Percentiles rank a stretch among this genome's conserved stretches.
Evolutionary conservation across 2,888 invertebrate genomes (phyloP).

Genomic region (Chrysolina americana): DNA sequence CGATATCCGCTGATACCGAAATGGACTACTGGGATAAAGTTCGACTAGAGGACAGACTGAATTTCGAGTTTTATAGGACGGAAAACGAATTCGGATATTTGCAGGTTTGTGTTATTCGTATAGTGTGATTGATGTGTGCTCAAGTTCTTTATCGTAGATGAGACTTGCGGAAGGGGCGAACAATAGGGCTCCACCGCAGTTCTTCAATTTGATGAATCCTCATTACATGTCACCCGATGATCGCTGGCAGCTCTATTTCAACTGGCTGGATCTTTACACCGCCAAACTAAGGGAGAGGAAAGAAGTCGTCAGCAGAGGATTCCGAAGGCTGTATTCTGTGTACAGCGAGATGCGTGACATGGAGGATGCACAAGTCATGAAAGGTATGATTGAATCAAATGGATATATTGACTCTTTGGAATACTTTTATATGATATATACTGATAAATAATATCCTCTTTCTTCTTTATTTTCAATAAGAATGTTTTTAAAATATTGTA

Average conservation of each 20-base stretch:
- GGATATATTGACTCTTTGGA: background rate
- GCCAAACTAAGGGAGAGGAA: constrained; percentile 45
- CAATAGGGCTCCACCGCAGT: background rate
- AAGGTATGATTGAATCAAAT: constrained; percentile 64
- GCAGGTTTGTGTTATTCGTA: constrained; percentile 36
- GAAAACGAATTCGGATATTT: constrained; percentile 43
- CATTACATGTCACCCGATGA: constrained; percentile 54
- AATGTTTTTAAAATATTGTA: background rate
- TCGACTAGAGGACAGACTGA: constrained; percentile 32
- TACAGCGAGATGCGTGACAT: constrained; percentile 72
- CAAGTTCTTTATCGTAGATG: constrained; percentile 14
- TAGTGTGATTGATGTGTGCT: background rate
- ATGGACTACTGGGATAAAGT: constrained; percentile 25
- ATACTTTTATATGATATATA: background rate
- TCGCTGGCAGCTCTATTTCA: constrained; percentile 64
- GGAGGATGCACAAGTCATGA: constrained; percentile 74
- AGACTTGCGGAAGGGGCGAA: constrained; percentile 4
- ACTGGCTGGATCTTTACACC: constrained; percentile 59
- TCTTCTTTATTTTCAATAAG: no score
- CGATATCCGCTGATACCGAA: background rate
- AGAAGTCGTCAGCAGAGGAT: constrained; percentile 52
- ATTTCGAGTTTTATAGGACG: constrained; percentile 36
- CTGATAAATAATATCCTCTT: no score
- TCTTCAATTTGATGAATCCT: constrained; percentile 54
- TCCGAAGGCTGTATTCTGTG: constrained; percentile 58